Base-by-base conservation (phyloP, 1,140 invertebrate genomes). In the Heterodera schachtii region DNA sequence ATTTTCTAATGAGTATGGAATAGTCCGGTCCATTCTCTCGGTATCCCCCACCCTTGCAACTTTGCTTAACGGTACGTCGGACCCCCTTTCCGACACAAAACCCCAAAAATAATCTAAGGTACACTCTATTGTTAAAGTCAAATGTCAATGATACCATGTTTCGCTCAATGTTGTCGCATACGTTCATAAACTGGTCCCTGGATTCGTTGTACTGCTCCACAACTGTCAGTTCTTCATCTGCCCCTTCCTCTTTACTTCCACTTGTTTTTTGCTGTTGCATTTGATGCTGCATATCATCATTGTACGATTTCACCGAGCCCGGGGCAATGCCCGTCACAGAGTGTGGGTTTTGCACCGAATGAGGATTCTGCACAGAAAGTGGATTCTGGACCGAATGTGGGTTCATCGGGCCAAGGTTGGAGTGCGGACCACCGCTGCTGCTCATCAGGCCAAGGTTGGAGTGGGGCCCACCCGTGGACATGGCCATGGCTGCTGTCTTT, bases 361-460 rank as follows among this genome's bases (percentile, higher is more conserved):
- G 57, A 19, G 57, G 57, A 19, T 64, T 64, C 16, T 64, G 57
- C 19, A 69, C 77, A 49, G 77, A 78, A 16, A 78, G 52, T 8
- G 77, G 77, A n/a, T 78, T 78, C 70, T 64, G 77, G 19, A 78
- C 77, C 3, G 77, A 78, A 49, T 78, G 77, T 31, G 77, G 77
- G 21, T 78, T 78, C 44, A 78, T 70, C n/a, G 49, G 70, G 2
- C 77, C 77, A 16, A 78, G 70, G 47, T 78, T 78, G 7, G 77
- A 78, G n/a, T 64, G 77, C 43, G 77, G 77, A 16, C 77, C 77
- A 13, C 64, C 49, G 66, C 60, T 47, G 49, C 47, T 49, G 16
- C 77, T 64, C 70, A 49, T 49, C 43, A 76, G 57, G 31, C 77
- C 77, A 21, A 78, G 47, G 70, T 78, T 78, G 7, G 77, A 78